Conservation (phyloP, 53 echinoderm and acorn worm genomes). For the Pentamera pediparva region DNA sequence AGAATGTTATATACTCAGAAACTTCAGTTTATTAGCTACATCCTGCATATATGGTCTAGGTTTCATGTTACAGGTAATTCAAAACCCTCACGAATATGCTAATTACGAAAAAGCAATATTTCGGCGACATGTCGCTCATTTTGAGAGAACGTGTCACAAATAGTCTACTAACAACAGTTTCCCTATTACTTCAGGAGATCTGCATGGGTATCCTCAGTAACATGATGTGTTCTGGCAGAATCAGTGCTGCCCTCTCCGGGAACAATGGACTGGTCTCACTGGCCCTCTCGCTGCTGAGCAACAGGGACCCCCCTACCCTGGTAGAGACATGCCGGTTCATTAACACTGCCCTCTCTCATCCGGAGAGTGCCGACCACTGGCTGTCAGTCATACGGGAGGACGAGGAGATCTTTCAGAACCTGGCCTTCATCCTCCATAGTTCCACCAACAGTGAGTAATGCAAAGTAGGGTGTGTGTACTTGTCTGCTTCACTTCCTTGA, state of each 20-base stretch:
- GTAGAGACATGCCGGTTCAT: conserved; percentile 74
- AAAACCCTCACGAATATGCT: too few species aligned
- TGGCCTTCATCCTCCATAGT: conserved; percentile 80
- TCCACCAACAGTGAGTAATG: conserved; percentile 81
- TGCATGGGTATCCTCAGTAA: conserved; percentile 88
- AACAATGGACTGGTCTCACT: conserved; percentile 58
- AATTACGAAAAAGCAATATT: too few species aligned
- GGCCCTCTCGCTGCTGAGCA: conserved; percentile 43
- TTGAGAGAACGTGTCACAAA: too few species aligned
- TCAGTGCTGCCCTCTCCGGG: conserved; percentile 58
- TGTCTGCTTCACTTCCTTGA: background rate
- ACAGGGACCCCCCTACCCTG: conserved; percentile 76
- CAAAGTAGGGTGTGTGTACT: too few species aligned
- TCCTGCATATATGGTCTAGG: too few species aligned
- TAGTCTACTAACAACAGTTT: too few species aligned
- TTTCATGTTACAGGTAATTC: too few species aligned
- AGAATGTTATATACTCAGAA: too few species aligned
- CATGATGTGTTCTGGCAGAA: conserved; percentile 75
- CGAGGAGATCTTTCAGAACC: conserved; percentile 44
- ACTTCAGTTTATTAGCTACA: too few species aligned
- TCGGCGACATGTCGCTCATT: too few species aligned
- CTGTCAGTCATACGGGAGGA: conserved; percentile 45
- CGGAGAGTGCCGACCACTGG: conserved; percentile 38
- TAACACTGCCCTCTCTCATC: conserved; percentile 58
- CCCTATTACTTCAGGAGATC: conserved; percentile 66